Conservation (phyloP, 2,797 vertebrate species). For the Lepidocolaptes lacrymiger region DNA sequence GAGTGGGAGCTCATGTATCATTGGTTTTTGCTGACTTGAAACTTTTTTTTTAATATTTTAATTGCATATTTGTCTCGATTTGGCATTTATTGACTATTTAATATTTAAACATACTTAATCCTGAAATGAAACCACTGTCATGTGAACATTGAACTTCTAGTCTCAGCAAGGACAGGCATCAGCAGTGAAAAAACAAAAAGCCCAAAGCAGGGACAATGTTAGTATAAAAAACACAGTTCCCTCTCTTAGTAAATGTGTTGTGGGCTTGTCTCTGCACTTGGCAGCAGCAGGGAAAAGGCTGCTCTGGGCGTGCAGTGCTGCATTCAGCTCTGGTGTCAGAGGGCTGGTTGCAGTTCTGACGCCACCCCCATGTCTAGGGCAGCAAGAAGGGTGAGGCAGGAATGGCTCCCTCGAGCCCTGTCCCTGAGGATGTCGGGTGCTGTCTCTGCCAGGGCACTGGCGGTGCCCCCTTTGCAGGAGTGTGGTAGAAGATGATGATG, state of each 20-base stretch:
- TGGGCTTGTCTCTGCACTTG: fast-evolving
- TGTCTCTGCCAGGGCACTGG: fast-evolving
- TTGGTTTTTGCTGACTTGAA: slow-evolving; percentile 13
- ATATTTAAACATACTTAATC: slow-evolving; percentile 23
- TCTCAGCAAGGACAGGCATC: neutral
- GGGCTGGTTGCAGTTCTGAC: neutral
- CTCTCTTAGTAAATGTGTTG: neutral
- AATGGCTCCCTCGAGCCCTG: neutral
- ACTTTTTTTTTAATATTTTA: neutral
- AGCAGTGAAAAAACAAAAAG: neutral
- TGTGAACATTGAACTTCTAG: neutral
- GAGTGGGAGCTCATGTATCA: neutral
- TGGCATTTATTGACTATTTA: slow-evolving; percentile 24
- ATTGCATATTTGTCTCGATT: slow-evolving; percentile 31
- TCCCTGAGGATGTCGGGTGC: fast-evolving
- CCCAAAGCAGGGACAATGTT: neutral
- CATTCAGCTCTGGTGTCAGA: neutral
- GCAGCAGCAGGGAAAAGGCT: neutral
- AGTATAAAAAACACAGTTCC: fast-evolving
- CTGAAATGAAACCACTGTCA: neutral
- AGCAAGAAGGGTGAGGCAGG: neutral
- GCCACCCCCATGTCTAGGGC: neutral
- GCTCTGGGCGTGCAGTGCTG: neutral
- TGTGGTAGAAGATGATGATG: neutral
- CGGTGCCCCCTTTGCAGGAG: fast-evolving